Conservation (phyloP, 2,797 vertebrate species). For the Botia almorhae region DNA sequence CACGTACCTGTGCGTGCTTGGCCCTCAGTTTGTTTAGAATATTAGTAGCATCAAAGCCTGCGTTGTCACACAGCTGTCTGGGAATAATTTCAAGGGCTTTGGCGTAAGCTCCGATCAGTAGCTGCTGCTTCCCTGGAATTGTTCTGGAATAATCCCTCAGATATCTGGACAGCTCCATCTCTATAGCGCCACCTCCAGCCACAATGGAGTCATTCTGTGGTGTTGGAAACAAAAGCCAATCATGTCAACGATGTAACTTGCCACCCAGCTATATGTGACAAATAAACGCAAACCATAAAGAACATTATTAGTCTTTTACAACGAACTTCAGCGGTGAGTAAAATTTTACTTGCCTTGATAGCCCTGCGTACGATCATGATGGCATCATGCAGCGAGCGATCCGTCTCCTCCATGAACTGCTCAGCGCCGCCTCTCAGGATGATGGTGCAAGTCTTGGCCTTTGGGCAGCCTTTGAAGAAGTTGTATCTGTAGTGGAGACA, state of each 20-base stretch:
- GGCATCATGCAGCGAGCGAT: slow-evolving; percentile 94
- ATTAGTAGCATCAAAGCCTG: slow-evolving; percentile 97
- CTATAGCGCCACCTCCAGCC: slow-evolving; percentile 93
- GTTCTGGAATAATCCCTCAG: slow-evolving; percentile 94
- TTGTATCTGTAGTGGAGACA: slow-evolving; percentile 83
- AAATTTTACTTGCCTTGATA: slow-evolving; percentile 84
- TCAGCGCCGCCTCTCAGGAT: slow-evolving; percentile 94
- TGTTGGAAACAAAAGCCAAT: background rate
- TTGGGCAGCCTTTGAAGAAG: slow-evolving; percentile 94
- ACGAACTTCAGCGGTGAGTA: background rate
- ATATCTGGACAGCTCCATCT: slow-evolving; percentile 97
- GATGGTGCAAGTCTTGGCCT: slow-evolving; percentile 94
- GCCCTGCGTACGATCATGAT: slow-evolving; percentile 98
- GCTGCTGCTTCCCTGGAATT: slow-evolving; percentile 97
- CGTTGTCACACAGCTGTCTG: slow-evolving; percentile 96
- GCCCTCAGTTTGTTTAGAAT: slow-evolving; percentile 96
- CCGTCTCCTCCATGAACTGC: slow-evolving; percentile 98
- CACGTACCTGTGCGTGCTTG: slow-evolving; percentile 90
- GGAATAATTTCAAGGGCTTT: slow-evolving; percentile 97
- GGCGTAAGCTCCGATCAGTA: slow-evolving; percentile 94
- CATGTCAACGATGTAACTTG: background rate
- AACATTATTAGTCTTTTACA: background rate
- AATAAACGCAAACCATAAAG: background rate
- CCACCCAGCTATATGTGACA: background rate
- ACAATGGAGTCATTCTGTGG: slow-evolving; percentile 93